Percentiles rank a stretch among this genome's conserved stretches.
Evolutionary conservation across 2,797 vertebrate species (phyloP).

Genomic region (Silurus aristotelis): DNA sequence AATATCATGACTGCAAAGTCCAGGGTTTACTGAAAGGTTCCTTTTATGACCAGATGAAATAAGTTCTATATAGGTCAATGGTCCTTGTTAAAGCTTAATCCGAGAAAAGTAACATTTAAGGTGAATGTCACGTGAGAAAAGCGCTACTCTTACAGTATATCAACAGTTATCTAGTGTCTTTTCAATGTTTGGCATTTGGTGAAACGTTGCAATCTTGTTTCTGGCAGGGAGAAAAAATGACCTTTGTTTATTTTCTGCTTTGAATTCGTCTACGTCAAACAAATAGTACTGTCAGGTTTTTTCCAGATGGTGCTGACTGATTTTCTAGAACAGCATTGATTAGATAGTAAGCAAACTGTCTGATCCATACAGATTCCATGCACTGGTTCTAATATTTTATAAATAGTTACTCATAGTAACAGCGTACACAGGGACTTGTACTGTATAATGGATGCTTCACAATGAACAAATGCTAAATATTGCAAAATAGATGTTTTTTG

Average conservation of each 20-base stretch:
- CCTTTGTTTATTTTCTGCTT: not conserved
- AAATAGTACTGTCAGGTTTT: not conserved
- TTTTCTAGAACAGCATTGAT: not conserved
- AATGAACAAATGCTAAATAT: not conserved
- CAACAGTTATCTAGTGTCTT: not conserved
- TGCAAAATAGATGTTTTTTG: not conserved
- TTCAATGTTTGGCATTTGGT: constrained; percentile 8
- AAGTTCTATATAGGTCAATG: not conserved
- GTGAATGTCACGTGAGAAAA: not conserved
- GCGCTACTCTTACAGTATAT: not conserved
- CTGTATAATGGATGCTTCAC: not conserved
- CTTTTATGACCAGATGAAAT: not conserved
- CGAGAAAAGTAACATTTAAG: not conserved
- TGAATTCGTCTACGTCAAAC: not conserved
- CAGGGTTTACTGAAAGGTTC: not conserved
- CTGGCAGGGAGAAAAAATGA: not conserved
- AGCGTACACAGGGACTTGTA: too few species aligned
- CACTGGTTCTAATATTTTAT: not conserved
- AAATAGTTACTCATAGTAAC: too few species aligned
- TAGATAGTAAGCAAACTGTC: not conserved
- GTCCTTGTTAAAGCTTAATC: not conserved
- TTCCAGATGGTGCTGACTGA: not conserved
- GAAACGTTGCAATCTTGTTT: not conserved
- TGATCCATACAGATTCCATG: not conserved
- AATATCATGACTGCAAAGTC: not conserved